These are phyloP conservation scores for Gymnoscelis rufifasciata DNA, from an alignment of 2,888 invertebrate genomes.

Conservation along the genomic window DNA sequence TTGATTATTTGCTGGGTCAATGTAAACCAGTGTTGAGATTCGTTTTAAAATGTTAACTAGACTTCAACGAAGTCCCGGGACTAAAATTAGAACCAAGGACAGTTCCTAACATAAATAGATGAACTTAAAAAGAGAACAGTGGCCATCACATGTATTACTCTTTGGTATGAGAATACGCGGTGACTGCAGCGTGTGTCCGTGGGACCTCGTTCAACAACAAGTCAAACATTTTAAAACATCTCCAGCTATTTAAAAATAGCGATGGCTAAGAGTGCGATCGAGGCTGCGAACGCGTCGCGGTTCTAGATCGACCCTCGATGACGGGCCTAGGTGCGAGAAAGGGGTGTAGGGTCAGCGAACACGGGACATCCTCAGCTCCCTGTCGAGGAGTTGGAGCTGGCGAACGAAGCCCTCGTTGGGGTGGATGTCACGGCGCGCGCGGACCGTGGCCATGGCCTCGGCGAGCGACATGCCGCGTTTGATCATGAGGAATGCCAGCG, in stretches of 20 bases:
- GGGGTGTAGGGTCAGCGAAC: constrained; percentile 67
- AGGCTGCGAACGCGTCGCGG: constrained; percentile 55
- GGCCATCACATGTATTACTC: too few relatives aligned
- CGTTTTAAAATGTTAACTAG: constrained; percentile 11
- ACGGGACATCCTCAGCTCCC: constrained; percentile 77
- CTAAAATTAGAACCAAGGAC: too few relatives aligned
- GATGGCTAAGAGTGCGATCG: constrained; percentile 44
- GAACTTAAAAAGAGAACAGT: too few relatives aligned
- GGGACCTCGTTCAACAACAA: too few relatives aligned
- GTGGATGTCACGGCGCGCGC: constrained; percentile 84
- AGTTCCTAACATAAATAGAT: too few relatives aligned
- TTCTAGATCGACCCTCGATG: constrained; percentile 29
- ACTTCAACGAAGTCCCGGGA: background rate
- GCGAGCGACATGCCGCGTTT: constrained; percentile 85
- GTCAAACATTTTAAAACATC: constrained; percentile 12
- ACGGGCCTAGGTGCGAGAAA: constrained; percentile 45
- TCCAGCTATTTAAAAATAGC: constrained; percentile 22
- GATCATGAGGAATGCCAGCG: constrained; percentile 89
- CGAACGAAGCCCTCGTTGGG: constrained; percentile 90
- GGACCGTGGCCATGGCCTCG: constrained; percentile 85
- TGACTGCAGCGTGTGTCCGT: too few relatives aligned
- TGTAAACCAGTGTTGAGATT: background rate
- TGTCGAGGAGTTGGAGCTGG: constrained; percentile 85
- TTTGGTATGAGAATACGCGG: too few relatives aligned
- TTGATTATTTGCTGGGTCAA: background rate